A percentile compares a stretch with the other conserved stretches of the same genome.
Evolutionary conservation across 2,113 vertebrate genomes (phyloP).

Genomic region (Thymallus thymallus): DNA sequence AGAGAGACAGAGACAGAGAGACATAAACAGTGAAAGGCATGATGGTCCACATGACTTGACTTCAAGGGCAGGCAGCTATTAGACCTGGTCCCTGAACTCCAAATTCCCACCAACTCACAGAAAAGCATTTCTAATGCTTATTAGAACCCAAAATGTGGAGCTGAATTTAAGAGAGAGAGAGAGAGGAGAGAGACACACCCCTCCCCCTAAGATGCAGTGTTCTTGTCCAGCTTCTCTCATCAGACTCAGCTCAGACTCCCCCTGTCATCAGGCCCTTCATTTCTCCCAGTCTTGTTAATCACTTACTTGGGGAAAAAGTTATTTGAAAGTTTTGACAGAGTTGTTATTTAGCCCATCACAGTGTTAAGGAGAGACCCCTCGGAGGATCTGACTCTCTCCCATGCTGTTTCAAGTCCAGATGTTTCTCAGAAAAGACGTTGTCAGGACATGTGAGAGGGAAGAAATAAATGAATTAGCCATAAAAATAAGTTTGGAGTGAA

Average conservation of each 20-base stretch:
- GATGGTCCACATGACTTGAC: constrained; percentile 35
- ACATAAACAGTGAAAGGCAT: constrained; percentile 21
- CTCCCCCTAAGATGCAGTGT: neutral
- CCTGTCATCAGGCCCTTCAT: constrained; percentile 47
- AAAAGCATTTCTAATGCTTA: no score
- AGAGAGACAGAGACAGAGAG: neutral
- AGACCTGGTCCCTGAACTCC: constrained; percentile 51
- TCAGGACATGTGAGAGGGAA: constrained; percentile 12
- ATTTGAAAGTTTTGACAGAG: constrained; percentile 78
- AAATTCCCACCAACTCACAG: no score
- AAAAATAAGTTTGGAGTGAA: constrained; percentile 39
- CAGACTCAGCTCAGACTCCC: constrained; percentile 9
- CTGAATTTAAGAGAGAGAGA: neutral
- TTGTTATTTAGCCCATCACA: constrained; percentile 78
- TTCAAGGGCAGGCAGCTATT: constrained; percentile 53
- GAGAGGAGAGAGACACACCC: neutral
- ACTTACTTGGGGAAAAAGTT: constrained; percentile 54
- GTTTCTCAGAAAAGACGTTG: constrained; percentile 50
- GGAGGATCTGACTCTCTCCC: constrained; percentile 45
- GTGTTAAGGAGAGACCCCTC: constrained; percentile 58
- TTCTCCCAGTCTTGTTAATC: constrained; percentile 54
- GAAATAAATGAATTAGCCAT: constrained; percentile 40
- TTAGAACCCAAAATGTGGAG: no score
- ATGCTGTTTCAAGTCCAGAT: constrained; percentile 70
- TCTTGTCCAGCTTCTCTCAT: constrained; percentile 5